phyloP scores from a whole-genome alignment of 2,113 vertebrate species.

The Panthera tigris region DNA sequence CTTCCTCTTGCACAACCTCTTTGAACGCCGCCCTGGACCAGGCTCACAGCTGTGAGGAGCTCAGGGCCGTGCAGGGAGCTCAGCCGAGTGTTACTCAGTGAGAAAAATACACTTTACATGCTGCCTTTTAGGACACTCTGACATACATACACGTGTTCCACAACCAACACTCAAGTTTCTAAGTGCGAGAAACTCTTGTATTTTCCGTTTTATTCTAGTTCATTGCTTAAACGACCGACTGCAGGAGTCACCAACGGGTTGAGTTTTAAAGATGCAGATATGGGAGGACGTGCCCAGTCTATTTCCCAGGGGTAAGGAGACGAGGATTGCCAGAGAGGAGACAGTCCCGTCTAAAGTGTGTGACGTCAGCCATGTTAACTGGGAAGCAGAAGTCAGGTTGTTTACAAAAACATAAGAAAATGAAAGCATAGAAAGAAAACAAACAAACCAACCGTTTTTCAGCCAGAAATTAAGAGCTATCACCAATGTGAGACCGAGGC shows the following conservation, averaged over 20 bases:
- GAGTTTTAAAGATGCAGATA: neutral
- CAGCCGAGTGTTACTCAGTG: neutral
- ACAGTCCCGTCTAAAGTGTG: neutral
- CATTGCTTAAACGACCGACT: neutral
- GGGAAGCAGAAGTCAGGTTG: neutral
- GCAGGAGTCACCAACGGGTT: neutral
- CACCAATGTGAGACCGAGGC: neutral
- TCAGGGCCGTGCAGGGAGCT: neutral
- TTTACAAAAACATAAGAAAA: neutral
- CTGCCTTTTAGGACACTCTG: neutral
- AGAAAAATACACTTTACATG: neutral
- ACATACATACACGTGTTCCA: neutral
- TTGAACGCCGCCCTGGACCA: rapidly evolving
- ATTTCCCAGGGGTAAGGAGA: neutral
- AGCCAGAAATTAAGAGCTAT: neutral
- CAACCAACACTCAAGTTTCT: neutral
- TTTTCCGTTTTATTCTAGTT: neutral
- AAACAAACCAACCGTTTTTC: neutral
- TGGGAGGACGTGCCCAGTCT: too few species aligned
- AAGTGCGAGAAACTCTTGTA: neutral
- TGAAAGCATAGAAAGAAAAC: neutral
- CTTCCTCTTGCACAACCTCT: neutral
- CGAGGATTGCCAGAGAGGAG: neutral
- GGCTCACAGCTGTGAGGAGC: neutral
- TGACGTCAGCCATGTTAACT: neutral